Evolutionary conservation across 2,113 vertebrate genomes (phyloP).

Genomic region (Mesembrinibis cayennensis): DNA sequence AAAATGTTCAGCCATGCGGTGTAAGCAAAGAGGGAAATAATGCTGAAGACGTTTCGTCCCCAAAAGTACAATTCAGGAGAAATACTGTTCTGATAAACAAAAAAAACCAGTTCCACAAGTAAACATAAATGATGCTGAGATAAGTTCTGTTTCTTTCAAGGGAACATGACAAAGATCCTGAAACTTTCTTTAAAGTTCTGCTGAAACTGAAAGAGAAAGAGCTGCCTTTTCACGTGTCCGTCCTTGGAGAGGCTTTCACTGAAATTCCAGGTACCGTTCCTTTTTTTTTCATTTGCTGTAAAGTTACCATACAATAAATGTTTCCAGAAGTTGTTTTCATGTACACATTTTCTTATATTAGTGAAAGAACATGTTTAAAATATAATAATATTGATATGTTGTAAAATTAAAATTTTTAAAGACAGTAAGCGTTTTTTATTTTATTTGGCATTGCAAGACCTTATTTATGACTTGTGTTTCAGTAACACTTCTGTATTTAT

Average conservation of each 20-base stretch:
- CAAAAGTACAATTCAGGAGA: neutral
- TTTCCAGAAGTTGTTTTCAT: neutral
- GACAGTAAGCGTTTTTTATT: constrained; percentile 41
- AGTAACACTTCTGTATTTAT: constrained; percentile 39
- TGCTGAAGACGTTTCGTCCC: neutral
- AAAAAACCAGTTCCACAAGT: neutral
- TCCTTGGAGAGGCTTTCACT: constrained; percentile 92
- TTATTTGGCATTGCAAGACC: constrained; percentile 29
- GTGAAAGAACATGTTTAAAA: neutral
- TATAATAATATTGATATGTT: neutral
- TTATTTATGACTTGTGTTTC: constrained; percentile 57
- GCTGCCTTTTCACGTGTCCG: constrained; percentile 83
- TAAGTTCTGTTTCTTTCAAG: constrained; percentile 91
- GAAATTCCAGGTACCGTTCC: constrained; percentile 86
- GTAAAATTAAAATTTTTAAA: constrained; percentile 16
- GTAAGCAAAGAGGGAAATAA: neutral
- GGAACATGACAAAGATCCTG: constrained; percentile 95
- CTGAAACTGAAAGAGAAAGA: constrained; percentile 83
- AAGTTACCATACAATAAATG: neutral
- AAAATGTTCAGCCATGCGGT: neutral
- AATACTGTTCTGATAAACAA: neutral
- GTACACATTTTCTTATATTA: neutral
- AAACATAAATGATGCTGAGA: neutral
- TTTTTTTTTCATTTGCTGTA: neutral
- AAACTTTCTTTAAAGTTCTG: constrained; percentile 91